These are phyloP conservation scores for Prunella strophiata DNA, from an alignment of 2,797 vertebrate genomes.

Conservation along the genomic window DNA sequence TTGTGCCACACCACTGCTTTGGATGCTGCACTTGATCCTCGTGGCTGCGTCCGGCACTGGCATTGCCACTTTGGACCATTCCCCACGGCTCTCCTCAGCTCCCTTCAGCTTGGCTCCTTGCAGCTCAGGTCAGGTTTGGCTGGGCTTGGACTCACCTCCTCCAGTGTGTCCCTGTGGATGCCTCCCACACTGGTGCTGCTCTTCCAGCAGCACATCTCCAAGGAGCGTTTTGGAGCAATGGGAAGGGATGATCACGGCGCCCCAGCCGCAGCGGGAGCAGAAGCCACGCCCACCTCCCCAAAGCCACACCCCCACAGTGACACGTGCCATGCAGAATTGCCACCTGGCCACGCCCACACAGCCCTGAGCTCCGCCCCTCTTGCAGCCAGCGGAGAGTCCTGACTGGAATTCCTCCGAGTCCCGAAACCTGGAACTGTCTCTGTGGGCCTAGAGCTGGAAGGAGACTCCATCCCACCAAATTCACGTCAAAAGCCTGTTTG, in stretches of 20 bases:
- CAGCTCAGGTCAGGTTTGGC: fast-evolving
- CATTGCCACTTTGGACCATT: too few species aligned
- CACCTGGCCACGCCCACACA: fast-evolving
- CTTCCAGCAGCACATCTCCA: too few species aligned
- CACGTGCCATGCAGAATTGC: fast-evolving
- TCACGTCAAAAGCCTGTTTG: neutral
- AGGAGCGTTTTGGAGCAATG: fast-evolving
- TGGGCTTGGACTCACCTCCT: too few species aligned
- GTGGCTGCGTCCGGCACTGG: fast-evolving
- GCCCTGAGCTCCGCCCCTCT: fast-evolving
- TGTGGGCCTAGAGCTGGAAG: neutral
- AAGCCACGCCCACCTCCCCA: fast-evolving
- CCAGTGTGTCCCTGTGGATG: fast-evolving
- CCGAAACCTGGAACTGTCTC: neutral
- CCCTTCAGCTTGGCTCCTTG: neutral
- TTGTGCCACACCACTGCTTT: neutral
- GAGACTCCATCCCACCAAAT: neutral
- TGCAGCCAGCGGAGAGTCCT: fast-evolving
- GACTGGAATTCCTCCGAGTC: neutral
- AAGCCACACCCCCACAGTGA: fast-evolving
- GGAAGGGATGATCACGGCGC: fast-evolving
- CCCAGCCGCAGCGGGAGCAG: fast-evolving
- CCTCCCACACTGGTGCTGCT: fast-evolving
- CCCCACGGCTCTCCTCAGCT: neutral
- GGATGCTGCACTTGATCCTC: neutral